A percentile compares a stretch with the other conserved stretches of the same genome.
Evolutionary conservation across 1,140 invertebrate genomes (phyloP).

Genomic region (Ruditapes philippinarum): DNA sequence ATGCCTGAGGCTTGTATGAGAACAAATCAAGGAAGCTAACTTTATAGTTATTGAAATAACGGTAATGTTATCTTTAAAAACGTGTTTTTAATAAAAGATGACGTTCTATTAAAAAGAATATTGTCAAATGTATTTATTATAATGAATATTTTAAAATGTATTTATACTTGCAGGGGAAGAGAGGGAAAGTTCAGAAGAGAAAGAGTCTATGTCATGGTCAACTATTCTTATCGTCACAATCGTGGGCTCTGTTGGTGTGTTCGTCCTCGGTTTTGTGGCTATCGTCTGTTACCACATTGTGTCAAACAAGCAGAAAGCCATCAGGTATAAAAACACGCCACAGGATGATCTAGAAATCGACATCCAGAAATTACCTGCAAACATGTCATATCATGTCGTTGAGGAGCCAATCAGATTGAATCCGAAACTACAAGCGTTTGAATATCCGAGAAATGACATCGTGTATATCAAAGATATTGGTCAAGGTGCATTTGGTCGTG

Average conservation of each 20-base stretch:
- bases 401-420: constrained; percentile 88
- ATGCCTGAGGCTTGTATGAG: too few relatives aligned
- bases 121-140: too few relatives aligned
- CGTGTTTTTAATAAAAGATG: too few relatives aligned
- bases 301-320: constrained; percentile 85
- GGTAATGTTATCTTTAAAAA: too few relatives aligned
- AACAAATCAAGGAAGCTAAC: too few relatives aligned
- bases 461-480: constrained; percentile 97
- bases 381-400: constrained; percentile 93
- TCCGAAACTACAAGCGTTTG: constrained; percentile 96
- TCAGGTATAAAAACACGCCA: constrained; percentile 90
- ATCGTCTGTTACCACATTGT: constrained; percentile 92
- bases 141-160: too few relatives aligned
- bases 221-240: constrained; percentile 83
- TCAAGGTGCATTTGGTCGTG: constrained; percentile 97
- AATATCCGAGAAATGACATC: constrained; percentile 98
- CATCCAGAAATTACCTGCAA: constrained; percentile 95
- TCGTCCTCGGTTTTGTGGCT: constrained; percentile 90
- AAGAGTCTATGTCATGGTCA: constrained; percentile 20
- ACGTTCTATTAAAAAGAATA: too few relatives aligned
- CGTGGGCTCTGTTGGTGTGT: constrained; percentile 90
- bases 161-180: background rate
- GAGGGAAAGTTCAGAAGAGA: background rate
- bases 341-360: constrained; percentile 91
- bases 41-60: too few relatives aligned